phyloP scores from a whole-genome alignment of 2,888 invertebrate genomes.

The Drosophila dives region DNA sequence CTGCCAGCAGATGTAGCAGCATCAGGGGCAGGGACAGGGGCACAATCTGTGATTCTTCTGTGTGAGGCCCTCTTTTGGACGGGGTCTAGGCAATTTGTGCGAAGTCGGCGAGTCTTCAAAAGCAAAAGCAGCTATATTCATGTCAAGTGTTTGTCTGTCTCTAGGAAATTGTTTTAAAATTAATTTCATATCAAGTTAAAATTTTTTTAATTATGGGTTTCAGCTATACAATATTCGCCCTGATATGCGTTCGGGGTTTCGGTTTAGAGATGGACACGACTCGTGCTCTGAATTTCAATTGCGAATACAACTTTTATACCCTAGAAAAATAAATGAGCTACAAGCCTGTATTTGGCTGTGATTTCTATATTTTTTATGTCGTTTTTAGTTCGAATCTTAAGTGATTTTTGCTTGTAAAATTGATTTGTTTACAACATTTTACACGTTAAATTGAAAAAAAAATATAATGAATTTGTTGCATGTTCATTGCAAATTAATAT shows the following conservation, averaged over 20 bases:
- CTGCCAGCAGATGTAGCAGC: slow-evolving; percentile 27
- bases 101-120: slow-evolving; percentile 72
- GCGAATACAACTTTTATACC: neutral
- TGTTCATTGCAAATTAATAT: slow-evolving; percentile 74
- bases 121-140: slow-evolving; percentile 59
- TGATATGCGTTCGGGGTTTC: slow-evolving; percentile 11
- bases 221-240: slow-evolving; percentile 45
- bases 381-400: slow-evolving; percentile 41
- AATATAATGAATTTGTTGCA: slow-evolving; percentile 77
- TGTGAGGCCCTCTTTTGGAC: slow-evolving; percentile 31
- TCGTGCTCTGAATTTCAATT: slow-evolving; percentile 33
- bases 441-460: slow-evolving; percentile 80
- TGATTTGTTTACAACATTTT: slow-evolving; percentile 78
- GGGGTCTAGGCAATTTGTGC: slow-evolving; percentile 70
- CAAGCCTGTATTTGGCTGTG: neutral
- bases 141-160: slow-evolving; percentile 71
- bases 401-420: slow-evolving; percentile 65
- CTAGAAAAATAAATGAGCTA: neutral
- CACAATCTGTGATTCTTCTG: slow-evolving; percentile 29
- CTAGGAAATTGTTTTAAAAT: slow-evolving; percentile 64
- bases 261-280: slow-evolving; percentile 43
- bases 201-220: slow-evolving; percentile 78
- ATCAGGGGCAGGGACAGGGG: slow-evolving; percentile 18
- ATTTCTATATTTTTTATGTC: slow-evolving; percentile 4
- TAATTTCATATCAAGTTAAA: slow-evolving; percentile 76